Percentiles rank a stretch among this genome's conserved stretches.
Evolutionary conservation across 1,140 invertebrate genomes (phyloP).

Genomic region (Geopemphigus sp.): DNA sequence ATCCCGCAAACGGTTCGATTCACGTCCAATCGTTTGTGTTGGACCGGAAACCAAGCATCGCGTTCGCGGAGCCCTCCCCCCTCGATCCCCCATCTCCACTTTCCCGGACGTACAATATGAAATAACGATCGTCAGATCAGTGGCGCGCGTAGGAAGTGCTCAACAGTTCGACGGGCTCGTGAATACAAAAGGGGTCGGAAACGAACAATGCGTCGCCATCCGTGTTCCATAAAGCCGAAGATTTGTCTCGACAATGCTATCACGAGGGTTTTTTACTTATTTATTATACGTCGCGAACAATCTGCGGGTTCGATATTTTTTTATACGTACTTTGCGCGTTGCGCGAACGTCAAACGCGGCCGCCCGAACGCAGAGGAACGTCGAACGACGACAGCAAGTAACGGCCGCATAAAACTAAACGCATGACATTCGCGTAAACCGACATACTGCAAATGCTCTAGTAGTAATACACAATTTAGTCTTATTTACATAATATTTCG

Average conservation of each 20-base stretch:
- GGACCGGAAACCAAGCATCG: background rate
- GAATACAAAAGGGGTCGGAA: conserved; percentile 15
- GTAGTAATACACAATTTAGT: background rate
- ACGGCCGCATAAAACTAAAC: no score
- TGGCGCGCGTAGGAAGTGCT: background rate
- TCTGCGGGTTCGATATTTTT: background rate
- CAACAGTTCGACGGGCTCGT: background rate
- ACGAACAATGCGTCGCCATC: conserved; percentile 25
- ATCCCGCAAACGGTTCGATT: background rate
- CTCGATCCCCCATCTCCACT: no score
- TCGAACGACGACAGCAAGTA: background rate
- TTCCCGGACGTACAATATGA: background rate
- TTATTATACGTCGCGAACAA: background rate
- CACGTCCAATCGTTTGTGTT: background rate
- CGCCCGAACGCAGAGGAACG: background rate
- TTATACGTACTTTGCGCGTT: conserved; percentile 3
- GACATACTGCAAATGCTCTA: background rate
- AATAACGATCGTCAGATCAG: conserved; percentile 20
- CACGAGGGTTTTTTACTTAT: background rate
- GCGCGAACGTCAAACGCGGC: background rate
- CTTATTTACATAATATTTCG: conserved; percentile 8
- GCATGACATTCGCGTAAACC: no score
- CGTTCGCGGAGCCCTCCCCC: background rate
- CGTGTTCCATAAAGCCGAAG: background rate
- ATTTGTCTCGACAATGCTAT: conserved; percentile 20